Evolutionary conservation across 1,140 invertebrate genomes (phyloP), one percentile per base, ranked within the genome.

Genomic region (Tetramorium parvispinum): DNA sequence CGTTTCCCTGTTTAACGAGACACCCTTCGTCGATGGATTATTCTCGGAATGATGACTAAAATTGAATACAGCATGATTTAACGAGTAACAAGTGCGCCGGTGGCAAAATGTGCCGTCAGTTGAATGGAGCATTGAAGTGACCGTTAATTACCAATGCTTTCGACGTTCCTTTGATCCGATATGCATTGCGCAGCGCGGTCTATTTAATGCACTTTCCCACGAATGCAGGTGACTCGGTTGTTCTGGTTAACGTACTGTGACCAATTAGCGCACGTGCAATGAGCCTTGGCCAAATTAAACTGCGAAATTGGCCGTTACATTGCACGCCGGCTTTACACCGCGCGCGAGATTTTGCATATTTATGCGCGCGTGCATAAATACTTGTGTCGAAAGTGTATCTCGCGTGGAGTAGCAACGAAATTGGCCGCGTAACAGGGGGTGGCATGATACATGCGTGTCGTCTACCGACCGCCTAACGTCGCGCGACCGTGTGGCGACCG

Each of bases 191-290:
- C 21, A 32, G 68, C 40, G 43, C 68, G 66, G 11, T 79, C 73
- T 73, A 76, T 81, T 81, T 87, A 76, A 87, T 85, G 55, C 16
- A 87, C 75, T 90, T 90, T 89, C 85, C 49, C 79, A 89, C 75
- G 86, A 87, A 85, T 61, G 49, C 68, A 63, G 88, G 65, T 83
- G 85, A 87, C 81, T 75, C 57, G 76, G 81, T 82, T 88, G 43
- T 24, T 51, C 49, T 37, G 73, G 11, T 86, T 82, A 73, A 82
- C 87, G 83, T 86, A 83, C 59, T 73, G 65, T 57, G 68, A 86
- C 88, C 78, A 91, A 91, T 91, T 91, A 91, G 85, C 55, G 24
- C 32, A 6, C 49, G 8, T 46, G 43, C 32, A 75, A 88, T 81
- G 87, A 71, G 63, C n/a, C 43, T 27, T 57, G 77, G 61, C 13